Base-by-base conservation (phyloP, 1,140 invertebrate species). In the Drosophila pruinosa region DNA sequence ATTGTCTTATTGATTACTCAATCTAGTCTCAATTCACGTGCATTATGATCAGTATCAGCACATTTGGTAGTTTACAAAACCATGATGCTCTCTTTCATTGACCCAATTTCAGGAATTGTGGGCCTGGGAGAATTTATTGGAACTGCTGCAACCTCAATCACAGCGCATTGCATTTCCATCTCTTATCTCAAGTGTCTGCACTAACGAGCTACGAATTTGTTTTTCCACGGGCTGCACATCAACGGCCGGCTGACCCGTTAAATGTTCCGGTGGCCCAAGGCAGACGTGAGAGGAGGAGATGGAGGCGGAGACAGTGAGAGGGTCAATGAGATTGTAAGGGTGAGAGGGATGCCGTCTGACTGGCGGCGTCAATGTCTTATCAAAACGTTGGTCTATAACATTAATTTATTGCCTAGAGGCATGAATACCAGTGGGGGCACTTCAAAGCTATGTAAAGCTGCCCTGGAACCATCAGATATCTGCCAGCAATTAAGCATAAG, bases 131-230 rank as follows among this genome's bases (percentile, higher is more conserved):
- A 65, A 71, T 65, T 71, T 71, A 71, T 71, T 48, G 53, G 52
- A 65, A 57, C 50, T 56, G 65, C 64, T 22, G 39, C 12, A 59
- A 59, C 17, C 58, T 24, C 45, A 50, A 39, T 47, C 57, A 39
- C 19, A 39, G 28, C 6, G 19, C 39, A 45, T 47, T 56, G 68
- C 68, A 70, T 64, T 64, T 71, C 69, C 78, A 83, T 39, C 59
- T 61, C 77, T 80, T 81, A 76, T 85, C 81, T 86, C 52, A 85
- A 86, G 80, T 85, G 80, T 85, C 80, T 80, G 80, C 26, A 24
- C 77, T 81, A 85, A 85, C 81, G 80, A 85, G 80, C 80, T 71
- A 77, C 77, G 80, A 74, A 85, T 85, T 86, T 80, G 76, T 85
- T 79, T 53, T 65, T 64, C 61, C 68, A 71, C 68, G 45, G 52